phyloP scores from a whole-genome alignment of 2,888 invertebrate genomes.

The Biston stratarius region DNA sequence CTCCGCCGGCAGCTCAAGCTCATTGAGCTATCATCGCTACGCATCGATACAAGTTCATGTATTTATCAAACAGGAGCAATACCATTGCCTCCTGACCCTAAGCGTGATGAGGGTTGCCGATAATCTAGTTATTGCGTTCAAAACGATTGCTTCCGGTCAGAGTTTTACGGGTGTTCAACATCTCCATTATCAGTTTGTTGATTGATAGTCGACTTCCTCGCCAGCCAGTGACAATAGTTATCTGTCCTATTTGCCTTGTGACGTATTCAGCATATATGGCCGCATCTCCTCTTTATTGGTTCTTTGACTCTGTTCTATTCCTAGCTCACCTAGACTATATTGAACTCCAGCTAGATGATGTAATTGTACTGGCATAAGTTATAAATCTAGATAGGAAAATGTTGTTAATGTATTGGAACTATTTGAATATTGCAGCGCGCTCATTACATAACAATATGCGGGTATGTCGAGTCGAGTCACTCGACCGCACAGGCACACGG shows the following conservation, averaged over 20 bases:
- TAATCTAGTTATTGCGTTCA: slow-evolving; percentile 44
- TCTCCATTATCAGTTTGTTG: slow-evolving; percentile 76
- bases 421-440: slow-evolving; percentile 23
- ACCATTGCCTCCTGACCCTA: slow-evolving; percentile 36
- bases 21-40: too few relatives aligned
- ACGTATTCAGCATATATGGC: slow-evolving; percentile 23
- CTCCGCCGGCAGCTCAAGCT: too few relatives aligned
- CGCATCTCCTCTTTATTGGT: slow-evolving; percentile 53
- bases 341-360: slow-evolving; percentile 15
- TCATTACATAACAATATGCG: slow-evolving; percentile 62
- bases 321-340: slow-evolving; percentile 40
- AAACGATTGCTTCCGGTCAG: slow-evolving; percentile 67
- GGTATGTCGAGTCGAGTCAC: slow-evolving; percentile 74
- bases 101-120: slow-evolving; percentile 41
- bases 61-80: slow-evolving; percentile 37
- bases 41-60: slow-evolving; percentile 1
- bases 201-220: slow-evolving; percentile 80
- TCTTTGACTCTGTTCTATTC: slow-evolving; percentile 56
- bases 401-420: slow-evolving; percentile 19
- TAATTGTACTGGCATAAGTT: slow-evolving; percentile 16
- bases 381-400: slow-evolving; percentile 34
- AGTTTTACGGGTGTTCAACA: slow-evolving; percentile 72
- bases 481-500: slow-evolving; percentile 75
- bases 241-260: slow-evolving; percentile 65
- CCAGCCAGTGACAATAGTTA: slow-evolving; percentile 62